Conservation (phyloP, 2,113 vertebrate genomes). For the Apeltes quadracus region DNA sequence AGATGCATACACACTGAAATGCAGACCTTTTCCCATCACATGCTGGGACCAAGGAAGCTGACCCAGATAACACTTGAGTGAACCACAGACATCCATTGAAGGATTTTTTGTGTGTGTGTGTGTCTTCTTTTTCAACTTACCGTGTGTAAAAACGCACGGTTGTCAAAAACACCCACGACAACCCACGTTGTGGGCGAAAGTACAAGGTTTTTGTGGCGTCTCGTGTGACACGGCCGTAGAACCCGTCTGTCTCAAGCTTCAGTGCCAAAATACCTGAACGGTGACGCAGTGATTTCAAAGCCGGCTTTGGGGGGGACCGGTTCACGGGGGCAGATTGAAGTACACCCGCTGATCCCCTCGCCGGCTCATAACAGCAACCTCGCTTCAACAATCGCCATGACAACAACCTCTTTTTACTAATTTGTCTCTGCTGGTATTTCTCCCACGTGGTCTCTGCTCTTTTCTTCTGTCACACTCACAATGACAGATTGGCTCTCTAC, state of each 20-base stretch:
- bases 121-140: not conserved
- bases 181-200: too few relatives aligned
- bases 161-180: too few relatives aligned
- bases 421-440: not conserved
- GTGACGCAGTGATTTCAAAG: not conserved
- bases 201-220: not conserved
- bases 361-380: constrained; percentile 7
- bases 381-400: constrained; percentile 37
- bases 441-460: not conserved
- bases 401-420: constrained; percentile 47
- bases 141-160: not conserved
- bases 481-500: constrained; percentile 32
- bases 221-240: not conserved
- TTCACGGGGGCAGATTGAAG: not conserved
- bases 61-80: constrained; percentile 62
- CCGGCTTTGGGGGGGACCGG: too few relatives aligned
- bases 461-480: constrained; percentile 9
- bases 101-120: not conserved
- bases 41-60: constrained; percentile 34
- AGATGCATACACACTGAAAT: not conserved
- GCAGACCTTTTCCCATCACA: constrained; percentile 7
- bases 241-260: too few relatives aligned
- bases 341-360: not conserved
- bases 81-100: too few relatives aligned
- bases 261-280: not conserved